Evolutionary conservation across 2,888 invertebrate species (phyloP).

Genomic region (Rhaphigaster nebulosa): DNA sequence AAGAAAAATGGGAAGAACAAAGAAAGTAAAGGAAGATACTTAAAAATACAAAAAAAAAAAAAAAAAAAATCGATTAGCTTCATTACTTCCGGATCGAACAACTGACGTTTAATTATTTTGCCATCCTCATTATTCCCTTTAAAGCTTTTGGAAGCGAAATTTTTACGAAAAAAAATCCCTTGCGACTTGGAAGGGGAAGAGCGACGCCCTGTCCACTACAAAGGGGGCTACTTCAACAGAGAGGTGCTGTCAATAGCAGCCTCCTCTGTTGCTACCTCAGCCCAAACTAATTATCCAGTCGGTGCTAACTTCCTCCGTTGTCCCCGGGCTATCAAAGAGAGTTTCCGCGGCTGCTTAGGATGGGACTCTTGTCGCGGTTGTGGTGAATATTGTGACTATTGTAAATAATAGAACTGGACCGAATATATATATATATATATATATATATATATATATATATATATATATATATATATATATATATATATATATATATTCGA

Average conservation of each 20-base stretch:
- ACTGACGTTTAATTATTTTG: slow-evolving; percentile 25
- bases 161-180: neutral
- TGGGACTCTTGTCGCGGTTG: neutral
- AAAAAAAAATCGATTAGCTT: slow-evolving; percentile 12
- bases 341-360: slow-evolving; percentile 1
- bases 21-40: neutral
- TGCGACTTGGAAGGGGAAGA: neutral
- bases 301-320: neutral
- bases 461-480: too few species aligned
- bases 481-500: too few species aligned
- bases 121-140: neutral
- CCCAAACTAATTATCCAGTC: slow-evolving; percentile 10
- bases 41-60: neutral
- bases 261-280: neutral
- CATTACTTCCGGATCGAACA: neutral
- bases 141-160: neutral
- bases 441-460: too few species aligned
- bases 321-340: neutral
- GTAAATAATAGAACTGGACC: neutral
- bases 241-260: slow-evolving; percentile 18
- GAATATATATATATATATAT: too few species aligned
- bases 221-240: neutral
- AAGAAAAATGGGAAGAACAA: too few species aligned
- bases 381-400: neutral
- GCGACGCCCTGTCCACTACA: neutral